phyloP scores from a whole-genome alignment of 2,797 vertebrate species.

The Pseudocheirus occidentalis region DNA sequence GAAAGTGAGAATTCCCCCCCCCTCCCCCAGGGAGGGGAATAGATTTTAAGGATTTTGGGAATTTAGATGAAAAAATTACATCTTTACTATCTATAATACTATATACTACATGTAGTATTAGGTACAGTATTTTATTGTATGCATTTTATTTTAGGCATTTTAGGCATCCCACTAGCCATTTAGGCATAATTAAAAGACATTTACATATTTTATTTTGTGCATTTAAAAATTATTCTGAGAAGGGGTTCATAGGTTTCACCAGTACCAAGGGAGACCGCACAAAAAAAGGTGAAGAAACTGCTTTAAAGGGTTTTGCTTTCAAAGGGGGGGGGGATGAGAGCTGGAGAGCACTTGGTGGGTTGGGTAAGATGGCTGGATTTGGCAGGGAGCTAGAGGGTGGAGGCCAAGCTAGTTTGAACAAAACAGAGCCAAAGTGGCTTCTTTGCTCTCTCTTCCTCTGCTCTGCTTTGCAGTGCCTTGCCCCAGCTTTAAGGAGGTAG shows the following conservation, averaged over 20 bases:
- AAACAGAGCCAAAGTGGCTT: constrained; percentile 1
- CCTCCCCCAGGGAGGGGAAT: background rate
- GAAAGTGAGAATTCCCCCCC: background rate
- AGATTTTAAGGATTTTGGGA: background rate
- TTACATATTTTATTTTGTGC: background rate
- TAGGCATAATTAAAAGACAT: too few relatives aligned
- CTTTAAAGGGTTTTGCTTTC: background rate
- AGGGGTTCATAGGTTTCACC: background rate
- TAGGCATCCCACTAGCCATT: too few relatives aligned
- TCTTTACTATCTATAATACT: background rate
- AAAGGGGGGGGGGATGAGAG: background rate
- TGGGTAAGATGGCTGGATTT: background rate
- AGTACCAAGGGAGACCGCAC: background rate
- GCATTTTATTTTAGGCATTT: too few relatives aligned
- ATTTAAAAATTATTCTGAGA: background rate
- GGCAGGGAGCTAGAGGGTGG: background rate
- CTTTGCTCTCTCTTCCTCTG: background rate
- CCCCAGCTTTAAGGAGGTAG: background rate
- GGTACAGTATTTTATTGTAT: background rate
- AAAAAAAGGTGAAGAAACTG: background rate
- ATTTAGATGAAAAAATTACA: background rate
- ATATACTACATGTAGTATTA: background rate
- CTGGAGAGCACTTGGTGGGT: background rate
- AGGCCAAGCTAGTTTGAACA: constrained; percentile 24
- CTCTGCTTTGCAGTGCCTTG: background rate